A percentile compares a stretch with the other conserved stretches of the same genome.
Evolutionary conservation across 2,113 vertebrate species (phyloP).

Genomic region (Perca schrenkii): DNA sequence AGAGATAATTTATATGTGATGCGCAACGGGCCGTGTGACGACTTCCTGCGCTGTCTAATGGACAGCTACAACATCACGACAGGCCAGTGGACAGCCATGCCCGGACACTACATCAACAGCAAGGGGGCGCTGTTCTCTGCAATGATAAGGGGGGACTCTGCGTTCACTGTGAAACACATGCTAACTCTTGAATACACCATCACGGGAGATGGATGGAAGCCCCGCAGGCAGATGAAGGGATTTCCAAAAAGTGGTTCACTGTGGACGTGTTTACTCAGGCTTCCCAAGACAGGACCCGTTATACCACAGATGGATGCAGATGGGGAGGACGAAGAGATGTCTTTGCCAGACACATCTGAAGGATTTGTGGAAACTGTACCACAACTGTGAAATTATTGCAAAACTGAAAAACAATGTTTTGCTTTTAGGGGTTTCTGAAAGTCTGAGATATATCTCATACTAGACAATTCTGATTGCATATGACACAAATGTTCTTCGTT

Average conservation of each 20-base stretch:
- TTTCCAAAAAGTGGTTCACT: slow-evolving; percentile 93
- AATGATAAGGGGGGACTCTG: slow-evolving; percentile 87
- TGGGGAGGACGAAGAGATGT: slow-evolving; percentile 50
- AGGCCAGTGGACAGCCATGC: slow-evolving; percentile 91
- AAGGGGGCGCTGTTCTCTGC: slow-evolving; percentile 96
- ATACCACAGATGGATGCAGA: slow-evolving; percentile 50
- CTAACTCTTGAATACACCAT: slow-evolving; percentile 90
- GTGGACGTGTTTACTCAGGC: slow-evolving; percentile 92
- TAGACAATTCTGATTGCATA: background rate
- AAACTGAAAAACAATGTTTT: slow-evolving; percentile 11
- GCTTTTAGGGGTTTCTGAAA: slow-evolving; percentile 12
- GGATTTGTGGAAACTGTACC: slow-evolving; percentile 43
- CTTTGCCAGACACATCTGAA: slow-evolving; percentile 55
- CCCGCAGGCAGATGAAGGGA: slow-evolving; percentile 88
- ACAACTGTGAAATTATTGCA: slow-evolving; percentile 56
- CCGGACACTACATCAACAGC: slow-evolving; percentile 94
- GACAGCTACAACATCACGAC: slow-evolving; percentile 93
- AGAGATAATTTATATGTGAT: slow-evolving; percentile 93
- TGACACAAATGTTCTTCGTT: slow-evolving; percentile 3
- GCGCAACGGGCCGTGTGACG: slow-evolving; percentile 92
- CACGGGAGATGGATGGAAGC: slow-evolving; percentile 87
- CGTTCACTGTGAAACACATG: slow-evolving; percentile 93
- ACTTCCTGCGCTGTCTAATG: slow-evolving; percentile 93
- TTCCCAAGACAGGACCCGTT: slow-evolving; percentile 81
- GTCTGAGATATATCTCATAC: background rate